Percentiles rank a stretch among this genome's conserved stretches.
phyloP scores from a whole-genome alignment of 2,888 invertebrate species.

The Lepetodrilus schrolli region DNA sequence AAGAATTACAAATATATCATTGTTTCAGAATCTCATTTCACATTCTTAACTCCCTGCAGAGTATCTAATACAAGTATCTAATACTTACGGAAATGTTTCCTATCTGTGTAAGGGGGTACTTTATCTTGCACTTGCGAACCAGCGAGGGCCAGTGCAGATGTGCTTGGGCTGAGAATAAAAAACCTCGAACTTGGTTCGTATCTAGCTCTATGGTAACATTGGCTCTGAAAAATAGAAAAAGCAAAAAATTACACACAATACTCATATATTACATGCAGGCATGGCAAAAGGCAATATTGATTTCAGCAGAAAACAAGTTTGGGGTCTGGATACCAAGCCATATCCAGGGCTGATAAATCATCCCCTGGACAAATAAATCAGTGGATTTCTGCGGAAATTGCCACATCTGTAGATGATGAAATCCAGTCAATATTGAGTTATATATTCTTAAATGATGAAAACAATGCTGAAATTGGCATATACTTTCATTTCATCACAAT shows the following conservation, averaged over 20 bases:
- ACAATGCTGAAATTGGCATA: no score
- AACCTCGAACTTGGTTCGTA: constrained; percentile 82
- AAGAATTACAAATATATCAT: background rate
- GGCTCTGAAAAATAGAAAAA: constrained; percentile 76
- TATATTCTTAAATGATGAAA: no score
- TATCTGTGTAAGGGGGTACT: constrained; percentile 85
- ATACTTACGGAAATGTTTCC: constrained; percentile 80
- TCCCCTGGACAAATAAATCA: no score
- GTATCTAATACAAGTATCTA: no score
- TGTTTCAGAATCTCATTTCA: no score
- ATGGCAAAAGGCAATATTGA: background rate
- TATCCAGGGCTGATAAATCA: background rate
- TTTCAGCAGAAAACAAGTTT: no score
- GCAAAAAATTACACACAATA: background rate
- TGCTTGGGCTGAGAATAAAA: constrained; percentile 81
- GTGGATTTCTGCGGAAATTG: no score
- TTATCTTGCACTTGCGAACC: constrained; percentile 76
- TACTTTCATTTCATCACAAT: no score
- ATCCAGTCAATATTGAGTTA: background rate
- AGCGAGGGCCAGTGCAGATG: constrained; percentile 82
- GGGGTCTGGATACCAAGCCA: no score
- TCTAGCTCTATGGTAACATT: constrained; percentile 86
- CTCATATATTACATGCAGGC: background rate
- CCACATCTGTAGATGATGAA: background rate
- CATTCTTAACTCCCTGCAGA: no score